A percentile compares a stretch with the other conserved stretches of the same genome.
Evolutionary conservation across 23 tunicate genomes (phyloP).

Genomic region (Halocynthia aurantium): DNA sequence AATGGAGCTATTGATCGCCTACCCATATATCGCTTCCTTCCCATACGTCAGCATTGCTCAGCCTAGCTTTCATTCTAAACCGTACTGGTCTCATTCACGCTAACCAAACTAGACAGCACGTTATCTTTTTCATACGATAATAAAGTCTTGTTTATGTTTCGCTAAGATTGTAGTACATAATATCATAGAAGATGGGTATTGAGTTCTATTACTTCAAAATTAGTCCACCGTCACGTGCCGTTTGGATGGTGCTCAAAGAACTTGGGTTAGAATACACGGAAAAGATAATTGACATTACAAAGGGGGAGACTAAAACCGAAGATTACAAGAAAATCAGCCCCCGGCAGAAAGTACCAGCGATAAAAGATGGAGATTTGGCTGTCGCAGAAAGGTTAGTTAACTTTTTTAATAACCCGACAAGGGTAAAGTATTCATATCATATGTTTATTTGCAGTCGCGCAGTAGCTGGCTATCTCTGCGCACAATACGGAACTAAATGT

Average conservation of each 20-base stretch:
- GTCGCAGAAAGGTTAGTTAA: constrained; percentile 21
- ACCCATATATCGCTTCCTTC: no score
- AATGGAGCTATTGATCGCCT: no score
- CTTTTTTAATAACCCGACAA: no score
- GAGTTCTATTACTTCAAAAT: constrained; percentile 18
- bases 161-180: no score
- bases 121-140: no score
- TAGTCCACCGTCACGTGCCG: constrained; percentile 34
- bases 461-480: background rate
- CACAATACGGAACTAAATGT: constrained; percentile 1
- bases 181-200: background rate
- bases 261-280: constrained; percentile 16
- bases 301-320: constrained; percentile 20
- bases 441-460: constrained; percentile 6
- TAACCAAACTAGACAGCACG: no score
- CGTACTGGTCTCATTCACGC: no score
- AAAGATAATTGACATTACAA: constrained; percentile 15
- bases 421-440: no score
- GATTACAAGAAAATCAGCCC: constrained; percentile 22
- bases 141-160: no score
- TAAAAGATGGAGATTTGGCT: constrained; percentile 25
- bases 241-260: constrained; percentile 16
- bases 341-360: constrained; percentile 27
- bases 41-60: no score
- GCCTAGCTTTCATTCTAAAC: no score